Base-by-base conservation (phyloP, 1,140 invertebrate genomes). In the Helicorthomorpha holstii region DNA sequence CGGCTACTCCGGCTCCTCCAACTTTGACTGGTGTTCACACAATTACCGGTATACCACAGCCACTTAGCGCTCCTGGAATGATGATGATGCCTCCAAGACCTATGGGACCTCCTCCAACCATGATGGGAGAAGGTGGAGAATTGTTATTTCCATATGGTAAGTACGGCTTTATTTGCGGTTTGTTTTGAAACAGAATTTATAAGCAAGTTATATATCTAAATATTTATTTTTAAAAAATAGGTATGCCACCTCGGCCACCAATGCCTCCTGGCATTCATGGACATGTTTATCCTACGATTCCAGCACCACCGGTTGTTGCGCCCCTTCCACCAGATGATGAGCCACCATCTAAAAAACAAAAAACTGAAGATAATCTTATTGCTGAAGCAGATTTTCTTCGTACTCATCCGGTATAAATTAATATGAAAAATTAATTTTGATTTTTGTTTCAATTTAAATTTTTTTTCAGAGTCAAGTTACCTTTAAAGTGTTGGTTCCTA, bases 311-410 rank as follows among this genome's bases (percentile, higher is more conserved):
- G 10, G 42, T 42, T 24, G 24, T 44, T 43, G 53, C 41, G 24
- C 26, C 34, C 1, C 57, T 49, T 7, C 51, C 27, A 12, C 34
- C 22, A 25, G 22, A 44, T n/a, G 89, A 93, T 50, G 90, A 91
- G 64, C 88, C 92, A 1, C 76, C 82, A 0, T 70, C 78, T 19
- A 98, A 98, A 68, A 85, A 91, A 64, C 65, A 82, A 29, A 80
- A 90, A 50, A 90, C 87, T 0, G 94, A 98, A 69, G 93, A 97
- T 61, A 80, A 82, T 26, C 72, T 98, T 0, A 80, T 96, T 55
- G 83, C 91, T 0, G 94, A 98, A 69, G 73, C 77, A 54, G 73
- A 81, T 22, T 95, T 89, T 73, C 65, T 92, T 21, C 70, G 77
- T 16, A 76, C 78, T 55, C 76, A 85, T 56, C 66, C 64, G 55